Evolutionary conservation across 2,797 vertebrate species (phyloP).

Genomic region (Falco peregrinus): DNA sequence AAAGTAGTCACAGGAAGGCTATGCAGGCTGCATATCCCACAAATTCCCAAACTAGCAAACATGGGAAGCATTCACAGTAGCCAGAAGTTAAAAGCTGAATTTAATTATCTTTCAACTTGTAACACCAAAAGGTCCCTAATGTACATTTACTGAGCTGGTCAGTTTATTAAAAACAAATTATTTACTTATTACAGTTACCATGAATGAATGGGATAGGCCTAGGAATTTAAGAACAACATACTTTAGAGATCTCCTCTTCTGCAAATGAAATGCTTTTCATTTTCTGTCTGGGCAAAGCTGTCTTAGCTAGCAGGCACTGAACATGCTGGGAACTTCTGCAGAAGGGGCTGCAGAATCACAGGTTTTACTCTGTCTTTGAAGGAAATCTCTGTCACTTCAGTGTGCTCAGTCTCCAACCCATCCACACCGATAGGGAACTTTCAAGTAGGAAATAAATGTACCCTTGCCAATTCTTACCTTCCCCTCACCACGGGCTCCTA

Average conservation of each 20-base stretch:
- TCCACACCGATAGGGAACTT: not conserved
- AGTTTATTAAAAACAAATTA: conserved; percentile 14
- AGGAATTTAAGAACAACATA: not conserved
- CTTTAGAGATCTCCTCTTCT: not conserved
- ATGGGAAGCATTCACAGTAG: not conserved
- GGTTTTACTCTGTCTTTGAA: not conserved
- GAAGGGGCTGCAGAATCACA: not conserved
- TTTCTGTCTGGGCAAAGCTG: not conserved
- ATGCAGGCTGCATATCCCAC: not conserved
- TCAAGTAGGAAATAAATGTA: not conserved
- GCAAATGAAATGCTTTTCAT: not conserved
- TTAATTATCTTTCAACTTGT: conserved; percentile 18
- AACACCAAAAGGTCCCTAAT: not conserved
- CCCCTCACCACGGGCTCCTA: not conserved
- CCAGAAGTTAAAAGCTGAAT: not conserved
- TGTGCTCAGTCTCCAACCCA: not conserved
- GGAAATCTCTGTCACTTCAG: not conserved
- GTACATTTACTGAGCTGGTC: not conserved
- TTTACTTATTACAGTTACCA: not conserved
- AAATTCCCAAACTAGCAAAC: not conserved
- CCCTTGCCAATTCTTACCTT: not conserved
- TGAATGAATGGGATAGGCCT: not conserved
- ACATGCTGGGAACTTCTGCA: not conserved
- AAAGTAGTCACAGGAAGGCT: not conserved
- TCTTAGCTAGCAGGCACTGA: not conserved